Conservation (phyloP, 2,797 vertebrate species). For the Typhlichthys eigenmanni region DNA sequence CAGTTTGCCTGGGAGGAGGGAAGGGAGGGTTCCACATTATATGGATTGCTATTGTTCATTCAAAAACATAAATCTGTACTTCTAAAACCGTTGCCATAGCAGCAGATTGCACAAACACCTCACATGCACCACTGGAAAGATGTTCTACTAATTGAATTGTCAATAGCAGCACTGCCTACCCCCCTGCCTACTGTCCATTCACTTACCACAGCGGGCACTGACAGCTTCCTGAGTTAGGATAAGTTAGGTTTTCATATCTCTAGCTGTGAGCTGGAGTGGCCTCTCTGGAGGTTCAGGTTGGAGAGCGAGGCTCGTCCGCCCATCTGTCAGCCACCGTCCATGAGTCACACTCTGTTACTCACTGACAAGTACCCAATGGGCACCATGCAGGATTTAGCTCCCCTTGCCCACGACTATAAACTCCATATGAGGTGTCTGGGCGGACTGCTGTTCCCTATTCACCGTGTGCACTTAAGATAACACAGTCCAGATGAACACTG, state of each 20-base stretch:
- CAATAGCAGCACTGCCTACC: slow-evolving; percentile 20
- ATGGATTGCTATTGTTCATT: slow-evolving; percentile 8
- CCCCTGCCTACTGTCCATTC: slow-evolving; percentile 17
- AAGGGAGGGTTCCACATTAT: slow-evolving; percentile 7
- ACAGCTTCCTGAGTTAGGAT: slow-evolving; percentile 36
- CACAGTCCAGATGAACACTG: slow-evolving; percentile 23
- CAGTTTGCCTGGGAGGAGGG: neutral
- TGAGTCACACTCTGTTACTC: slow-evolving; percentile 46
- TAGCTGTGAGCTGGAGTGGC: slow-evolving; percentile 5
- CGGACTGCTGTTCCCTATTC: slow-evolving; percentile 34
- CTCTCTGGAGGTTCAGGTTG: slow-evolving; percentile 34
- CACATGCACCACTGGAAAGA: slow-evolving; percentile 8
- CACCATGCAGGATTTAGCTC: slow-evolving; percentile 38
- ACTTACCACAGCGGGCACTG: slow-evolving; percentile 26
- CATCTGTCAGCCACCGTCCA: slow-evolving; percentile 18
- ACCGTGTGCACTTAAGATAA: slow-evolving; percentile 64
- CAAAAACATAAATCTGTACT: slow-evolving; percentile 1
- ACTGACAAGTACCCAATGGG: slow-evolving; percentile 33
- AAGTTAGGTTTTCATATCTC: slow-evolving; percentile 4
- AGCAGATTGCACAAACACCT: neutral
- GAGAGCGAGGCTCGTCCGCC: slow-evolving; percentile 24
- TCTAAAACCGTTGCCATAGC: neutral
- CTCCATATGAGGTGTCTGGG: slow-evolving; percentile 53
- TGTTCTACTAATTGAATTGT: slow-evolving; percentile 20
- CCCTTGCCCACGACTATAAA: slow-evolving; percentile 36